These are phyloP conservation scores for Pseudonaja textilis DNA, from an alignment of 2,113 vertebrate genomes.

Conservation along the genomic window DNA sequence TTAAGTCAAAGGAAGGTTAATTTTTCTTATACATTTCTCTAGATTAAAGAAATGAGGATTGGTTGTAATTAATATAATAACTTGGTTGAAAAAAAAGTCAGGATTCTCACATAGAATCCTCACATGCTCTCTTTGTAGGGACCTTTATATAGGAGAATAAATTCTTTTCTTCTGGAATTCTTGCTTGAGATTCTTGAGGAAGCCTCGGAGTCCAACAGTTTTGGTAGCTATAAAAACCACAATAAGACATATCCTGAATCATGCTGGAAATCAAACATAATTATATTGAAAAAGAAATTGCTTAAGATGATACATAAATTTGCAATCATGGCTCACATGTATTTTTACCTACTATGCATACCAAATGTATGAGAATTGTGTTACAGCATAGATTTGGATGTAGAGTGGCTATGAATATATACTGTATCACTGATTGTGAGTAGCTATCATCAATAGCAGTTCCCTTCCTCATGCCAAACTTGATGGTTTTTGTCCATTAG, in stretches of 20 bases:
- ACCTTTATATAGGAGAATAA: not conserved
- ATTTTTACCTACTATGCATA: not conserved
- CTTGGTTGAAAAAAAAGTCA: not conserved
- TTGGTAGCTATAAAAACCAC: not conserved
- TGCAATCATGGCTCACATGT: not conserved
- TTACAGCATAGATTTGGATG: not conserved
- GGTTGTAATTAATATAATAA: not conserved
- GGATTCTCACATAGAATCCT: not conserved
- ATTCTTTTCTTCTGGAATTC: not conserved
- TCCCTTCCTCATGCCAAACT: not conserved
- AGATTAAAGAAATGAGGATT: not conserved
- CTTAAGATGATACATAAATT: not conserved
- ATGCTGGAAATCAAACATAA: not conserved
- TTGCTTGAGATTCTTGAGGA: not conserved
- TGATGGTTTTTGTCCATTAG: not conserved
- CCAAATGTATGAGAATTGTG: not conserved
- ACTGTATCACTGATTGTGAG: not conserved
- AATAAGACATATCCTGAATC: not conserved
- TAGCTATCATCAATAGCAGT: not conserved
- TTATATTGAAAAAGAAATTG: not conserved
- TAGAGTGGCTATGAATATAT: not conserved
- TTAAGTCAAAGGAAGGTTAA: not conserved
- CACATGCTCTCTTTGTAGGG: not conserved
- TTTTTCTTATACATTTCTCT: not conserved
- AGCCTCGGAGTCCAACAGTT: too few relatives aligned